Evolutionary conservation across 2,797 vertebrate species (phyloP).

Genomic region (Acanthiza pusilla): DNA sequence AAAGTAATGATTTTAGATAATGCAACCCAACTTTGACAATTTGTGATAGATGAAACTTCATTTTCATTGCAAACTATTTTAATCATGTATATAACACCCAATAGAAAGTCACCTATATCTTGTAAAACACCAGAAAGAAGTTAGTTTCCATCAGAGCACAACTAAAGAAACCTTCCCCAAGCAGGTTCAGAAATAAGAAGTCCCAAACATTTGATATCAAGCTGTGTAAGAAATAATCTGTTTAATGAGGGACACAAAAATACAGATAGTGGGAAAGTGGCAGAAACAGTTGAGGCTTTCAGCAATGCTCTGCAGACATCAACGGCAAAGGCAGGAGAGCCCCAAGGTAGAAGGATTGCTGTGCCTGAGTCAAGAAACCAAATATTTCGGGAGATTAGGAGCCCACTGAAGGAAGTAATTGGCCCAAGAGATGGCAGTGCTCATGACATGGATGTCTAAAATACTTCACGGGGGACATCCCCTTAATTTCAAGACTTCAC

Average conservation of each 20-base stretch:
- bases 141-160: background rate
- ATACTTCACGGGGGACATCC: background rate
- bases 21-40: background rate
- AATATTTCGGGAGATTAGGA: background rate
- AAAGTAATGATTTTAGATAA: background rate
- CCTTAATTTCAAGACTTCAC: background rate
- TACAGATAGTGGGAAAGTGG: background rate
- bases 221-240: background rate
- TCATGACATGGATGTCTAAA: background rate
- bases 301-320: fast-evolving
- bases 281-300: background rate
- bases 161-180: background rate
- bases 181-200: background rate
- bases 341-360: background rate
- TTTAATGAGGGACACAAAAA: background rate
- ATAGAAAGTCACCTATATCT: background rate
- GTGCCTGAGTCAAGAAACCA: background rate
- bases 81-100: background rate
- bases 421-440: background rate
- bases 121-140: background rate
- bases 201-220: background rate
- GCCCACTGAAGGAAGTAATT: background rate
- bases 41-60: background rate
- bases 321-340: background rate
- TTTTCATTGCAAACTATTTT: background rate